These are phyloP conservation scores for Himantopus leucocephalus DNA, from an alignment of 2,113 vertebrate genomes.

Conservation along the genomic window DNA sequence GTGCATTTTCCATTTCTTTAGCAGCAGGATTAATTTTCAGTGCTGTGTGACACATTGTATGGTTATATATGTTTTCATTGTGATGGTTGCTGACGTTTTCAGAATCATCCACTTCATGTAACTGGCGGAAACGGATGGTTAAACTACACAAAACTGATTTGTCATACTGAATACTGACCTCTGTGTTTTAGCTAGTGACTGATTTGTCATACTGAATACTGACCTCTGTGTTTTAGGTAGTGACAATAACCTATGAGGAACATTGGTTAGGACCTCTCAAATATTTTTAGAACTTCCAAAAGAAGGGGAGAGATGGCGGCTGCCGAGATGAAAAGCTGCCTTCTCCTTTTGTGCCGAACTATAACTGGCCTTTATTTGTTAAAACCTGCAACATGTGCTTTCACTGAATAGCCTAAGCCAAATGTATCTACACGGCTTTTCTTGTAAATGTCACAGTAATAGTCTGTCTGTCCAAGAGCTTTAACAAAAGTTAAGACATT, in stretches of 20 bases:
- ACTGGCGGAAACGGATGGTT: neutral
- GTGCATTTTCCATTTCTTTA: slow-evolving; percentile 26
- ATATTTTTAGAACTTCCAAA: neutral
- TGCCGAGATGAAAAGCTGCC: neutral
- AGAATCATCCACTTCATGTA: neutral
- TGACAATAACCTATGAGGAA: neutral
- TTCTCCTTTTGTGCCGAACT: neutral
- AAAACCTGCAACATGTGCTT: neutral
- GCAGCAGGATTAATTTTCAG: slow-evolving; percentile 13
- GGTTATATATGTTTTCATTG: neutral
- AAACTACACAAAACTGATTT: slow-evolving; percentile 6
- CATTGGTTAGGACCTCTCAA: neutral
- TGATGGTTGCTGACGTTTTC: slow-evolving; percentile 10
- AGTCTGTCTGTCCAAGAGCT: neutral
- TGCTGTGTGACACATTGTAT: neutral
- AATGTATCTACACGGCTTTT: neutral
- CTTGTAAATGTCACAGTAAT: neutral
- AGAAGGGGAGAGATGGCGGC: neutral
- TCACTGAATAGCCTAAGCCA: neutral
- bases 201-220: slow-evolving; percentile 3
- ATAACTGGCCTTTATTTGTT: neutral
- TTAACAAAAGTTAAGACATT: slow-evolving; percentile 11
- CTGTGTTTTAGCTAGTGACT: neutral
- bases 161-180: neutral
- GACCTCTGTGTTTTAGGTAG: neutral